Evolutionary conservation across 2,797 vertebrate species (phyloP).

Genomic region (Myotis vivesi): DNA sequence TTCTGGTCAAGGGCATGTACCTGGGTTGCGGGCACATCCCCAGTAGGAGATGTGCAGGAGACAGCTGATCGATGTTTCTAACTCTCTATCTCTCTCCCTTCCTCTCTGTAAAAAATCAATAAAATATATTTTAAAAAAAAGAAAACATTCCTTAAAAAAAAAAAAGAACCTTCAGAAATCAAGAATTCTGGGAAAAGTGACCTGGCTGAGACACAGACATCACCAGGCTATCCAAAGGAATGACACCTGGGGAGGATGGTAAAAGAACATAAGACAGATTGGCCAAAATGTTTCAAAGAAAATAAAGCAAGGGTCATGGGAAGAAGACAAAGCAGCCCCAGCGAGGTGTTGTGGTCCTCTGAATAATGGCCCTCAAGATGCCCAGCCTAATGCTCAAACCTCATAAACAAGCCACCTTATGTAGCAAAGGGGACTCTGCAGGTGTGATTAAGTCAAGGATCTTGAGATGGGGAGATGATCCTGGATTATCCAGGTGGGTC

Average conservation of each 20-base stretch:
- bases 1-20: too few species aligned
- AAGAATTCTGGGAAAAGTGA: not conserved
- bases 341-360: fast-evolving
- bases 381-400: not conserved
- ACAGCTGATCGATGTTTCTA: too few species aligned
- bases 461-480: not conserved
- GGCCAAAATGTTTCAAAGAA: not conserved
- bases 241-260: not conserved
- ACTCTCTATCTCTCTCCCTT: too few species aligned
- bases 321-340: not conserved
- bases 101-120: too few species aligned
- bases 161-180: not conserved
- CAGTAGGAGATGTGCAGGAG: too few species aligned
- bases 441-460: not conserved
- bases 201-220: not conserved
- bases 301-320: not conserved
- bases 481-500: not conserved
- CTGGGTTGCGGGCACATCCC: too few species aligned
- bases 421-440: not conserved
- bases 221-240: not conserved
- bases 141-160: too few species aligned
- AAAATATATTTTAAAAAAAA: too few species aligned
- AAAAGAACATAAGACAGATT: not conserved
- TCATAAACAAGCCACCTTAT: fast-evolving
- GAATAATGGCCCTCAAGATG: fast-evolving